Evolutionary conservation across 2,113 vertebrate genomes (phyloP).

Genomic region (Tetrao urogallus): DNA sequence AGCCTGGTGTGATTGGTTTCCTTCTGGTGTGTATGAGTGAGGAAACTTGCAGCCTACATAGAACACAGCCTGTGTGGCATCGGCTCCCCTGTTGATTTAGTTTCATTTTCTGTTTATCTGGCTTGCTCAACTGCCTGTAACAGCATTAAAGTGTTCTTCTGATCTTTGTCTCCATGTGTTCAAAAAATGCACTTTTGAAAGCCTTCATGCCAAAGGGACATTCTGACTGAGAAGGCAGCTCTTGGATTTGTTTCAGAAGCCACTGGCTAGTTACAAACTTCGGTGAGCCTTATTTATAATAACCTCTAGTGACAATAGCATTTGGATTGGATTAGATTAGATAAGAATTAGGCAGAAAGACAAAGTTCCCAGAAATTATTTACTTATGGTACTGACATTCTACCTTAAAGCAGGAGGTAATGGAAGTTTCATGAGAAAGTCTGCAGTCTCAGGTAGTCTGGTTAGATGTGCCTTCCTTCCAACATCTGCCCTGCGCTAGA

Average conservation of each 20-base stretch:
- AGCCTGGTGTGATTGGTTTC: background rate
- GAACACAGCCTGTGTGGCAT: slow-evolving; percentile 55
- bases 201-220: slow-evolving; percentile 24
- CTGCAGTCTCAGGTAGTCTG: background rate
- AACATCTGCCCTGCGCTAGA: background rate
- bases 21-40: background rate
- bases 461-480: background rate
- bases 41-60: background rate
- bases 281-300: background rate
- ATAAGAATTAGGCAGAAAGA: background rate
- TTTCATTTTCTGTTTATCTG: slow-evolving; percentile 77
- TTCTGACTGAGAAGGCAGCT: slow-evolving; percentile 47
- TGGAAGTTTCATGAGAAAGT: background rate
- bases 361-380: background rate
- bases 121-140: slow-evolving; percentile 71
- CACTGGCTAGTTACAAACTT: background rate
- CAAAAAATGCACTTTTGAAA: slow-evolving; percentile 43
- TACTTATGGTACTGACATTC: background rate
- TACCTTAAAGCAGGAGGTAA: background rate
- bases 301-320: background rate
- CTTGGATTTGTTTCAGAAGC: slow-evolving; percentile 25
- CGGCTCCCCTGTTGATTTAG: slow-evolving; percentile 68
- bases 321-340: background rate
- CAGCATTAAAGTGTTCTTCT: slow-evolving; percentile 66
- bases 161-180: slow-evolving; percentile 68